Conservation (phyloP, 1,140 invertebrate genomes). For the Trachymyrmex cornetzi region DNA sequence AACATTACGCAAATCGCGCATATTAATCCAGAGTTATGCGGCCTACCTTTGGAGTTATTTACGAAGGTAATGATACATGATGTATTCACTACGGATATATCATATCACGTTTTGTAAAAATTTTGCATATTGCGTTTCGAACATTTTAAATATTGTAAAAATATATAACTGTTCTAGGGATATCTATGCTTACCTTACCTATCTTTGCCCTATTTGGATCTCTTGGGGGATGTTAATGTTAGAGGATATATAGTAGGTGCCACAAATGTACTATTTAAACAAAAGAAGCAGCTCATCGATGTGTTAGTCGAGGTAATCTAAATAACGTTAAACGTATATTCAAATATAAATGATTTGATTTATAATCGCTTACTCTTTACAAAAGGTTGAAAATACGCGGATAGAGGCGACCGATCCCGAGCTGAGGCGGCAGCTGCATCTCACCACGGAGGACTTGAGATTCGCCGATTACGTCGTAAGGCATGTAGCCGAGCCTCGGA, state of each 20-base stretch:
- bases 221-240: slow-evolving; percentile 95
- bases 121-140: too few species aligned
- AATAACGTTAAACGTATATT: neutral
- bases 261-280: slow-evolving; percentile 98
- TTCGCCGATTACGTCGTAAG: slow-evolving; percentile 98
- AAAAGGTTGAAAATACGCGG: slow-evolving; percentile 90
- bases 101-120: neutral
- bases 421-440: slow-evolving; percentile 92
- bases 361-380: slow-evolving; percentile 7
- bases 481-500: slow-evolving; percentile 92
- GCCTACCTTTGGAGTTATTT: slow-evolving; percentile 96
- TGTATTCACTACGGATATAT: neutral
- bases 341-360: neutral
- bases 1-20: slow-evolving; percentile 88
- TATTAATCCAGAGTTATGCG: slow-evolving; percentile 92
- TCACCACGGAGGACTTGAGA: slow-evolving; percentile 97
- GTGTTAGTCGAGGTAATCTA: slow-evolving; percentile 94
- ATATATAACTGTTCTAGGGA: slow-evolving; percentile 88
- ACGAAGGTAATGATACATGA: slow-evolving; percentile 89
- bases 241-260: slow-evolving; percentile 98
- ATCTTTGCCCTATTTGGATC: slow-evolving; percentile 97
- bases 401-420: slow-evolving; percentile 96
- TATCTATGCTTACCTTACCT: slow-evolving; percentile 98
- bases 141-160: neutral
- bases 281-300: slow-evolving; percentile 97